Conservation (phyloP, 2,888 invertebrate species). For the Mantis religiosa region DNA sequence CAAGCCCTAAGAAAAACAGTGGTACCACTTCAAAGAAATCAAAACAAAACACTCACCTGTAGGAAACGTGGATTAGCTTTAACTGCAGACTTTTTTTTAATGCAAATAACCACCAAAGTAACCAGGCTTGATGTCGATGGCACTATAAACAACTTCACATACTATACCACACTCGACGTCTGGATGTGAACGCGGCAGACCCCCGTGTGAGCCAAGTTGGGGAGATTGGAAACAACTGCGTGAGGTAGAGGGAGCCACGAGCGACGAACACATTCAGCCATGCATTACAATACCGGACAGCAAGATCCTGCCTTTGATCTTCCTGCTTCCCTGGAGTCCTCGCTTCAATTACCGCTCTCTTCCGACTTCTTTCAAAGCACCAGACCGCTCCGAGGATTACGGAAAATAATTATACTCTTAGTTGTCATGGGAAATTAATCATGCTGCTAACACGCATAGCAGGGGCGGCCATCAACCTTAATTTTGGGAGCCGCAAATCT, state of each 20-base stretch:
- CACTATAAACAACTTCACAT: neutral
- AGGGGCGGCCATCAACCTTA: too few relatives aligned
- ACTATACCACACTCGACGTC: neutral
- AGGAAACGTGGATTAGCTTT: too few relatives aligned
- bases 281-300: neutral
- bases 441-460: too few relatives aligned
- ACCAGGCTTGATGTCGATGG: neutral
- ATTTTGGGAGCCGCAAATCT: too few relatives aligned
- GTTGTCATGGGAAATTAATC: too few relatives aligned
- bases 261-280: neutral
- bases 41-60: neutral
- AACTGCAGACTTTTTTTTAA: too few relatives aligned
- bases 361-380: too few relatives aligned
- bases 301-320: neutral
- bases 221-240: neutral
- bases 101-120: neutral
- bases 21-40: neutral
- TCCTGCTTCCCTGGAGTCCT: neutral
- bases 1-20: too few relatives aligned
- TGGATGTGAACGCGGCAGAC: neutral
- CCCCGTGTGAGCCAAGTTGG: neutral
- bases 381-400: too few relatives aligned
- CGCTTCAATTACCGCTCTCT: neutral
- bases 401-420: too few relatives aligned
- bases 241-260: neutral